Conservation (phyloP, 2,797 vertebrate genomes). For the Ciconia nigra region DNA sequence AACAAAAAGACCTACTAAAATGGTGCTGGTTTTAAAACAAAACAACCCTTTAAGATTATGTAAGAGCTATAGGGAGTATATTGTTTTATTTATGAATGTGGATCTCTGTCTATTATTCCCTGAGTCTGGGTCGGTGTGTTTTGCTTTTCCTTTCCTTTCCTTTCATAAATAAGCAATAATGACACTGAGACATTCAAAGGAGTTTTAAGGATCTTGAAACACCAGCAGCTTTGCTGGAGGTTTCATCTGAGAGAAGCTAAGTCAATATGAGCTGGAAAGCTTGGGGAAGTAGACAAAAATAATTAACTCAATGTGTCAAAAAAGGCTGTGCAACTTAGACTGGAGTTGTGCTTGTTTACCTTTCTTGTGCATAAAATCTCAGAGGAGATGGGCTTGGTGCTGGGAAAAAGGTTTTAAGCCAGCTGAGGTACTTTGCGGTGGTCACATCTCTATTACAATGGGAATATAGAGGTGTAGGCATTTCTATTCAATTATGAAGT, state of each 20-base stretch:
- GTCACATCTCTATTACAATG: not conserved
- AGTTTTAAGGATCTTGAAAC: constrained; percentile 36
- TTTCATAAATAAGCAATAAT: constrained; percentile 19
- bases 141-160: constrained; percentile 27
- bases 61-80: constrained; percentile 46
- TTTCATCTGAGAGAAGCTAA: not conserved
- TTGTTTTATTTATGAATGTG: constrained; percentile 60
- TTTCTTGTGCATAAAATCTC: not conserved
- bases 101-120: constrained; percentile 36
- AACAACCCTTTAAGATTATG: constrained; percentile 2
- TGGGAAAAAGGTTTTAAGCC: not conserved
- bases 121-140: not conserved
- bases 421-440: not conserved
- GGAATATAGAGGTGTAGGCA: not conserved
- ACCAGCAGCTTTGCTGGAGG: not conserved
- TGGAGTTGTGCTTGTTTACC: not conserved
- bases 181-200: constrained; percentile 13
- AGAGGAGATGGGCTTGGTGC: not conserved
- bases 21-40: constrained; percentile 1
- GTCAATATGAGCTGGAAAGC: constrained; percentile 1
- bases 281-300: constrained; percentile 3
- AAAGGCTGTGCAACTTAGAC: not conserved
- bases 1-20: constrained; percentile 1
- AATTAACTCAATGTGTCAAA: constrained; percentile 11
- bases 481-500: not conserved